Evolutionary conservation across 2,797 vertebrate species (phyloP).

Genomic region (Pangasius mekongensis): DNA sequence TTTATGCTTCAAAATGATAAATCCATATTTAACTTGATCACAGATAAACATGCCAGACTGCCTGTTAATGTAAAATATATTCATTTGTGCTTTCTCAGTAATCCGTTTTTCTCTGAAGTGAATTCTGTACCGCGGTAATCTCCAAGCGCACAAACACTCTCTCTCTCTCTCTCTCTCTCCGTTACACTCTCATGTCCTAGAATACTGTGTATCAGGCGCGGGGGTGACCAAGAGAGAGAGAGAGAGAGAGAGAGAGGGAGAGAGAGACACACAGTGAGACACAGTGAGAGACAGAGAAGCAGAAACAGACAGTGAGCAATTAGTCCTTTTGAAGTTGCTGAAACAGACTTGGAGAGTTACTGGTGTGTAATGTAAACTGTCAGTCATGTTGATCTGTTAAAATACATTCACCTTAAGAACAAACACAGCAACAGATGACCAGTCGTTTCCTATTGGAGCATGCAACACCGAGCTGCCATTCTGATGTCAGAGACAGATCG

Average conservation of each 20-base stretch:
- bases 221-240: not conserved
- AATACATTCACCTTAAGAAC: not conserved
- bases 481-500: conserved; percentile 5
- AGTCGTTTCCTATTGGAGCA: not conserved
- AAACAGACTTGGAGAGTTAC: not conserved
- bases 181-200: conserved; percentile 32
- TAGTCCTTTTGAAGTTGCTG: not conserved
- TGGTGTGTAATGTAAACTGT: conserved; percentile 15
- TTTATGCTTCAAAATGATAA: not conserved
- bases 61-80: not conserved
- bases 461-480: not conserved
- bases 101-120: conserved; percentile 10
- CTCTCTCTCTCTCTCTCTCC: not conserved
- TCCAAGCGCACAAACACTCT: not conserved
- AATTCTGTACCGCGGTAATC: conserved; percentile 11
- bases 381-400: not conserved
- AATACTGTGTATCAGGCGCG: conserved; percentile 8
- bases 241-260: not conserved
- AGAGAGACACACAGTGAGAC: not conserved
- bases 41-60: not conserved
- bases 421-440: not conserved
- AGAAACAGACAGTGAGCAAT: not conserved
- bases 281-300: not conserved
- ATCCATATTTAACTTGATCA: not conserved
- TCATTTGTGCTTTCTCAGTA: conserved; percentile 2